Evolutionary conservation across 2,797 vertebrate genomes (phyloP).

Genomic region (Hoplostethus atlanticus): DNA sequence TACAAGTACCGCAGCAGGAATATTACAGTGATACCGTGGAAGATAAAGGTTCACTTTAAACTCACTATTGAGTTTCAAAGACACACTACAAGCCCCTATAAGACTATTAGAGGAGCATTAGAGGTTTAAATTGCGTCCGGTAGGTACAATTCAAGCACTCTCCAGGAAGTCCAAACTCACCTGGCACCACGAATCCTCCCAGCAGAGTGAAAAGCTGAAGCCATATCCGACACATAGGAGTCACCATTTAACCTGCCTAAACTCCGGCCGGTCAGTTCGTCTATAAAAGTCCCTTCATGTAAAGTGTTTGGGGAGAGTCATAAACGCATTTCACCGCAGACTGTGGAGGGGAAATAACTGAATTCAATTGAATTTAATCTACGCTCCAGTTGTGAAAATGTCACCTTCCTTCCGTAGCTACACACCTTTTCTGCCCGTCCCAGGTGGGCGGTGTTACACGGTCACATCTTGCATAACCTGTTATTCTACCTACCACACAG

Average conservation of each 20-base stretch:
- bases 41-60: too few relatives aligned
- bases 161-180: conserved; percentile 79
- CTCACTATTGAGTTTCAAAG: neutral
- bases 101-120: too few relatives aligned
- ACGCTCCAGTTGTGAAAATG: neutral
- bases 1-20: too few relatives aligned
- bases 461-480: conserved; percentile 44
- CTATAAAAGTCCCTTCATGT: conserved; percentile 2
- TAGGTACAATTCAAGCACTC: neutral
- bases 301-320: neutral
- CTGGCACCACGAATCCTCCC: conserved; percentile 69
- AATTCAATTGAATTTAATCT: too few relatives aligned
- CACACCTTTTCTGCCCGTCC: conserved; percentile 49
- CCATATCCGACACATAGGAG: conserved; percentile 68
- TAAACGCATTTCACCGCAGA: neutral
- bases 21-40: too few relatives aligned
- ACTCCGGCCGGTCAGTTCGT: neutral
- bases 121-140: neutral
- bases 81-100: too few relatives aligned
- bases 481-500: neutral
- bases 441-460: conserved; percentile 46
- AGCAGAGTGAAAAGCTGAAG: conserved; percentile 59
- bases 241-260: conserved; percentile 35
- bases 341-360: neutral
- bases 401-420: neutral